Conservation (phyloP, 2,113 vertebrate species). For the Tachysurus fulvidraco region DNA sequence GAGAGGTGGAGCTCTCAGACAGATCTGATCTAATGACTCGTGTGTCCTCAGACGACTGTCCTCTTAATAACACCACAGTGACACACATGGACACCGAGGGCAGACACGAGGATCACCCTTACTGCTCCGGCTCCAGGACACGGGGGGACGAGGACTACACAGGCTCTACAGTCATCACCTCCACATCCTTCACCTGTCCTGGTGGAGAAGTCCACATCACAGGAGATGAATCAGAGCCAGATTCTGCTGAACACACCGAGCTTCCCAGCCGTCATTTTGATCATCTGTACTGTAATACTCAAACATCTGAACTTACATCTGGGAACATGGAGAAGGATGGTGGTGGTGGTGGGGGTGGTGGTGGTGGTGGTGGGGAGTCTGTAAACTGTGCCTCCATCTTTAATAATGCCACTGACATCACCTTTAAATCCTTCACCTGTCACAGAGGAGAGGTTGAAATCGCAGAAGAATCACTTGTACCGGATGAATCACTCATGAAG, state of each 20-base stretch:
- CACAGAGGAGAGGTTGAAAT: constrained; percentile 39
- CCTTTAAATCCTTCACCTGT: constrained; percentile 44
- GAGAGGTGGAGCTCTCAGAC: constrained; percentile 37
- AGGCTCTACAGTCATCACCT: constrained; percentile 20
- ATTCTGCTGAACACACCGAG: neutral
- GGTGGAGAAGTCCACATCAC: constrained; percentile 37
- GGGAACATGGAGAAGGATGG: neutral
- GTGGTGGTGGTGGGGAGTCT: neutral
- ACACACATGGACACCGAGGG: neutral
- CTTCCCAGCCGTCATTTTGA: neutral
- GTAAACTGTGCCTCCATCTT: neutral
- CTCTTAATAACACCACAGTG: neutral
- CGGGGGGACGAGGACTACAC: neutral
- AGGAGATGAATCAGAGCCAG: neutral
- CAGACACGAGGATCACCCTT: constrained; percentile 18
- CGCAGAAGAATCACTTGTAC: neutral
- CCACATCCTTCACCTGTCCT: constrained; percentile 36
- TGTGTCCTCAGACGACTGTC: neutral
- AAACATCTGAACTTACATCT: neutral
- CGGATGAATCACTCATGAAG: constrained; percentile 19
- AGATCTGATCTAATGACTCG: constrained; percentile 3
- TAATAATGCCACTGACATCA: constrained; percentile 24
- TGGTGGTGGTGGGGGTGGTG: neutral
- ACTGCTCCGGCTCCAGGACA: neutral
- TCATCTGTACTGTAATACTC: constrained; percentile 32